phyloP scores from a whole-genome alignment of 2,797 vertebrate species.

The Micromesistius poutassou region DNA sequence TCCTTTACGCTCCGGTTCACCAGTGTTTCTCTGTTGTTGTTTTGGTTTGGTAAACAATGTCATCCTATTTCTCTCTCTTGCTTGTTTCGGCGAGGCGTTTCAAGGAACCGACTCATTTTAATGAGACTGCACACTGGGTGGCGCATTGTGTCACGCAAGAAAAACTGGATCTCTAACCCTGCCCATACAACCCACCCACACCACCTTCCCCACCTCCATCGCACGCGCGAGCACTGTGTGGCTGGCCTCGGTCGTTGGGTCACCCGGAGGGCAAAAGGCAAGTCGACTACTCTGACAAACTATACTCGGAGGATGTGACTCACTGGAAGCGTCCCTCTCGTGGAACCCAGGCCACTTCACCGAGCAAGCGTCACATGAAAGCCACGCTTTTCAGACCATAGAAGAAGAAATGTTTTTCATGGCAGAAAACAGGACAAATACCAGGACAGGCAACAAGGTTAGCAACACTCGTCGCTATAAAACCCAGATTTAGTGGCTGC shows the following conservation, averaged over 20 bases:
- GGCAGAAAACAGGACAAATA: neutral
- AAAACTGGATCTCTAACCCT: too few relatives aligned
- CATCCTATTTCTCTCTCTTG: too few relatives aligned
- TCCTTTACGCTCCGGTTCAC: neutral
- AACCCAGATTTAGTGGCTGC: constrained; percentile 4
- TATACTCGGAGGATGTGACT: neutral
- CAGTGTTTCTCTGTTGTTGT: neutral
- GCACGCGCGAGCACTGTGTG: too few relatives aligned
- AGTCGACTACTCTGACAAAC: too few relatives aligned
- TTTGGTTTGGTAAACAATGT: too few relatives aligned
- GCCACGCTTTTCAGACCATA: neutral
- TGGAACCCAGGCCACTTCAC: neutral
- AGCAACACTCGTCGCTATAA: neutral
- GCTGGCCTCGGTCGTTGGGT: neutral
- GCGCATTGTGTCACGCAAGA: too few relatives aligned
- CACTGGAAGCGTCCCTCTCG: neutral
- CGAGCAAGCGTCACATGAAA: neutral
- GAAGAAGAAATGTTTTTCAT: neutral
- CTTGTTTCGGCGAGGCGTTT: too few relatives aligned
- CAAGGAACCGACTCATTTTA: too few relatives aligned
- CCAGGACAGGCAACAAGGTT: constrained; percentile 10
- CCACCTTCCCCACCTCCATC: too few relatives aligned
- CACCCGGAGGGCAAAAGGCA: neutral
- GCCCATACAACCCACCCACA: too few relatives aligned
- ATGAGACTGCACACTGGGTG: too few relatives aligned